Percentiles rank a stretch among this genome's conserved stretches.
phyloP scores from a whole-genome alignment of 2,113 vertebrate species.

The Mungos mungo region DNA sequence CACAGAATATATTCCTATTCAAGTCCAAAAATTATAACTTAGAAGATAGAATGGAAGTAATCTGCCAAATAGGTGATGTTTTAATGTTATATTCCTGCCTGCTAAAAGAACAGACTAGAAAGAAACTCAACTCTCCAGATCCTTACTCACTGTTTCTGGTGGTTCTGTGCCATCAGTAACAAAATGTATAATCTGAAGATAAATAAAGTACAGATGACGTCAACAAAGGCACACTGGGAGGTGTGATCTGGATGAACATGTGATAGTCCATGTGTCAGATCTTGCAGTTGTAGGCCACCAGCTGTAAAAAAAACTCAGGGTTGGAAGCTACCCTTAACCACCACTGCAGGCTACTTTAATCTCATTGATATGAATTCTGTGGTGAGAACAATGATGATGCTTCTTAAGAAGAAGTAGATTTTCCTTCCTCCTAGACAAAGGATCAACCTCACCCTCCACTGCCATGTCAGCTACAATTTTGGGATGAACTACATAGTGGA shows the following conservation, averaged over 20 bases:
- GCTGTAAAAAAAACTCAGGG: not conserved
- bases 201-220: not conserved
- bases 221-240: not conserved
- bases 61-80: not conserved
- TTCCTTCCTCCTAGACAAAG: not conserved
- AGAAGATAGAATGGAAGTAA: not conserved
- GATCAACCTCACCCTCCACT: not conserved
- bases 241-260: not conserved
- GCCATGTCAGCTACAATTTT: not conserved
- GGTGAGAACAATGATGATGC: not conserved
- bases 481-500: not conserved
- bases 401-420: not conserved
- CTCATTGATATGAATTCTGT: not conserved
- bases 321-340: not conserved
- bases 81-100: not conserved
- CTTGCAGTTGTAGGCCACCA: not conserved
- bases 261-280: not conserved
- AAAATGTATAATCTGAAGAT: not conserved
- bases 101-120: not conserved
- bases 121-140: not conserved
- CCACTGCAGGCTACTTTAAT: not conserved
- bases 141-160: not conserved
- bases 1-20: not conserved
- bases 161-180: not conserved
- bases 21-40: not conserved